A percentile compares a stretch with the other conserved stretches of the same genome.
phyloP scores from a whole-genome alignment of 2,797 vertebrate species.

The Amblyraja radiata region DNA sequence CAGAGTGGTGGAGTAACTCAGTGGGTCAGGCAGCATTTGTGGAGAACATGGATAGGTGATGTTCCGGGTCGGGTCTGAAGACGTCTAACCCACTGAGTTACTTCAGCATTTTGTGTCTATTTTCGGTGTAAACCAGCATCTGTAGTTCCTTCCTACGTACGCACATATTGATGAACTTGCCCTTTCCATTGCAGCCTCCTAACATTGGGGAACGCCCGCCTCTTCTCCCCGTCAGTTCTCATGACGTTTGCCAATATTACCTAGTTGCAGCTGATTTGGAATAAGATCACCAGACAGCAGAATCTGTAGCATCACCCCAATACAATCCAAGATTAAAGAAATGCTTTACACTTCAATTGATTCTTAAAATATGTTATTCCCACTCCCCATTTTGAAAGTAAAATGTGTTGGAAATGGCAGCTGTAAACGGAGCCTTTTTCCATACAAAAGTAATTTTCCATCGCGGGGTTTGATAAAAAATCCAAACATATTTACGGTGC shows the following conservation, averaged over 20 bases:
- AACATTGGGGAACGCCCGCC: neutral
- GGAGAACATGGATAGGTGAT: no score
- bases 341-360: neutral
- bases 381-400: neutral
- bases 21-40: no score
- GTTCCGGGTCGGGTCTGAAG: no score
- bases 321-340: neutral
- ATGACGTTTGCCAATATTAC: neutral
- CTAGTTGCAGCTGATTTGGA: neutral
- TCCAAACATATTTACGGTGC: slow-evolving; percentile 1
- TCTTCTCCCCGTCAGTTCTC: no score
- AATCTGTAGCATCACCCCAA: neutral
- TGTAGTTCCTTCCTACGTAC: no score
- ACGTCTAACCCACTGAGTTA: no score
- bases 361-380: neutral
- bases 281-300: neutral
- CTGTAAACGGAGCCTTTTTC: neutral
- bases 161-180: neutral
- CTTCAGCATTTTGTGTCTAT: no score
- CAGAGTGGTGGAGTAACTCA: no score
- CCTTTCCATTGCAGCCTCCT: neutral
- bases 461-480: neutral
- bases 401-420: neutral
- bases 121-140: no score
- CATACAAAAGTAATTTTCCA: neutral